Conservation (phyloP, 2,797 vertebrate species). For the Arrhamphus sclerolepis region DNA sequence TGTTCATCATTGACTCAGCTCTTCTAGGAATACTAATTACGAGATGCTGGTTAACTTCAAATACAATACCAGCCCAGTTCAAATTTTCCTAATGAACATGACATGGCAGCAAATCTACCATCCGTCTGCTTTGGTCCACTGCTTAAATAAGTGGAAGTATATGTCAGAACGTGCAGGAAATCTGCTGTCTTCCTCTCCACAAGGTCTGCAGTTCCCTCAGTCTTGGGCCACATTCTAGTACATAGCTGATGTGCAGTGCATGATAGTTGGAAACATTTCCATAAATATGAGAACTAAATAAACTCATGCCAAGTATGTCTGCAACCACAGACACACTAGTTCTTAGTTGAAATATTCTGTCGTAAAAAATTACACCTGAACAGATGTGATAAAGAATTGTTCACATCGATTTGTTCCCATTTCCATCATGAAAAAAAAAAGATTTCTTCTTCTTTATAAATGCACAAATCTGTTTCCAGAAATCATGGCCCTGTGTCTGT, state of each 20-base stretch:
- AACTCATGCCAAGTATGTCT: not conserved
- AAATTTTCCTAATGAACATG: no score
- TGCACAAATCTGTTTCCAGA: slow-evolving; percentile 25
- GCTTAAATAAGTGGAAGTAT: not conserved
- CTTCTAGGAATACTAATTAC: no score
- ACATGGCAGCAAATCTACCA: not conserved
- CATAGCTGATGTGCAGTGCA: no score
- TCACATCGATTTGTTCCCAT: not conserved
- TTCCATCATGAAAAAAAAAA: slow-evolving; percentile 11
- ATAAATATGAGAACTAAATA: no score
- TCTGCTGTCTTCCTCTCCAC: no score
- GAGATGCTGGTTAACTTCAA: no score
- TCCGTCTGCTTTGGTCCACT: not conserved
- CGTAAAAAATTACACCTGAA: not conserved
- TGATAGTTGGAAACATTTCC: no score
- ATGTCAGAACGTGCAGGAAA: not conserved
- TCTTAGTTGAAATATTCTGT: not conserved
- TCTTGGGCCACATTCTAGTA: no score
- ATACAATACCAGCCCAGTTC: no score
- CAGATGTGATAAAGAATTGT: not conserved
- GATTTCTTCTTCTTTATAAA: slow-evolving; percentile 9
- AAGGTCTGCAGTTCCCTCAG: no score
- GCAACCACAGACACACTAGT: not conserved
- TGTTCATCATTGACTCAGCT: no score
- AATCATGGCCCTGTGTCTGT: slow-evolving; percentile 26